Base-by-base conservation (phyloP, 2,797 vertebrate genomes). In the Sarcophilus harrisii region DNA sequence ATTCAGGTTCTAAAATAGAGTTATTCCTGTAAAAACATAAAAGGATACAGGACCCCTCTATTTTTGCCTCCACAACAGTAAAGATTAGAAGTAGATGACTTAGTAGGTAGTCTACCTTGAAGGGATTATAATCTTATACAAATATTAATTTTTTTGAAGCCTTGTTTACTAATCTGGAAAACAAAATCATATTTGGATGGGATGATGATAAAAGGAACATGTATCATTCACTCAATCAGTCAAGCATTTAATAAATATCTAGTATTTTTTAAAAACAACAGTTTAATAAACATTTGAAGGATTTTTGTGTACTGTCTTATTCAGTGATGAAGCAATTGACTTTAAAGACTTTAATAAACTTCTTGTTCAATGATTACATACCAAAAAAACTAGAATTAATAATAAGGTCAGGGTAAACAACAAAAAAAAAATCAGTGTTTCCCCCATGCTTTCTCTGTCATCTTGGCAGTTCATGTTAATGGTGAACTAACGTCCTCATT, bases 401-500 rank as follows among this genome's bases (percentile, higher is more conserved):
- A 4, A 1, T 62, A 73, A 38, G n/a, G 96, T 55, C 45, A 92
- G 30, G 90, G 91, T 97, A 96, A 57, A 90, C 96, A 98, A 73
- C 0, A 1, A 73, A 95, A 98, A 98, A 60, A 45, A 95, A 96
- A 73, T 93, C 94, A 94, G 45, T 94, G 92, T 0, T n/a, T 90
- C 94, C 95, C 95, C 60, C 38, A 62, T 93, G 93, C 96, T 89
- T 91, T 96, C 58, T 91, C 96, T 93, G 96, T 96, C 90, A 91
- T 95, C 94, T 97, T 93, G 96, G 58, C 49, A 52, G 9, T 94
- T 38, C 49, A 94, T 97, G 73, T 89, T 98, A 97, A 96, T 90
- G 58, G 57, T 92, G 93, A 97, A 97, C 95, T 96, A 97, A 93
- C 92, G 57, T 93, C 27, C 95, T 97, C 49, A 27, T 98, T 98